These are phyloP conservation scores for Clytia hemisphaerica DNA, from an alignment of 30 jellyfish, hydroid and myxozoan genomes.

Conservation along the genomic window DNA sequence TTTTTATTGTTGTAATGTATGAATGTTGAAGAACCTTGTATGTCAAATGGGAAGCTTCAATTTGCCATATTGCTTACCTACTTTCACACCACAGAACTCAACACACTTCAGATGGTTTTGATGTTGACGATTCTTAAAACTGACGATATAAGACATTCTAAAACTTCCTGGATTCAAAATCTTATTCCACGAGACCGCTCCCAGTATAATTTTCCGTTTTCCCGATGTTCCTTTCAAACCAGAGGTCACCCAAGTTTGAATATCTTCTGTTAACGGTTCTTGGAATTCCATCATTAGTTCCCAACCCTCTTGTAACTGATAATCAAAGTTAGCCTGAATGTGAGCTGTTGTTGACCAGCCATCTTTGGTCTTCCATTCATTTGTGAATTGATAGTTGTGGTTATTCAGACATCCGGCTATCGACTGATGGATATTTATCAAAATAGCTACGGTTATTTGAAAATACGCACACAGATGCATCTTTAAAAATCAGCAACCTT, in stretches of 20 bases:
- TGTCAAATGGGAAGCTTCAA: too few relatives aligned
- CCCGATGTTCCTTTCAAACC: background rate
- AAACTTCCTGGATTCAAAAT: background rate
- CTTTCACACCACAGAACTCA: slow-evolving; percentile 10
- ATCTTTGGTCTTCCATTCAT: background rate
- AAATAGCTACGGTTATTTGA: too few relatives aligned
- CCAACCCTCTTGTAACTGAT: slow-evolving; percentile 2
- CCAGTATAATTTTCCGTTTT: background rate
- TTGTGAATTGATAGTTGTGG: background rate
- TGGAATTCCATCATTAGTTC: background rate
- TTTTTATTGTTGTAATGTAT: too few relatives aligned
- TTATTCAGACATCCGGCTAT: background rate
- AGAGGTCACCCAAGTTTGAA: background rate
- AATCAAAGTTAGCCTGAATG: background rate
- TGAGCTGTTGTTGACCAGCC: background rate
- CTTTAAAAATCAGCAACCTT: too few relatives aligned
- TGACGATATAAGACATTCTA: background rate
- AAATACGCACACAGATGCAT: too few relatives aligned
- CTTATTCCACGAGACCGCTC: background rate
- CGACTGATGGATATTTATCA: too few relatives aligned
- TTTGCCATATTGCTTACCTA: too few relatives aligned
- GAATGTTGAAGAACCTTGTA: too few relatives aligned
- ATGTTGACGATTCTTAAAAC: background rate
- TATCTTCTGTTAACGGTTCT: slow-evolving; percentile 5
- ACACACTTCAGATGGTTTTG: slow-evolving; percentile 1